Evolutionary conservation across 2,113 vertebrate species (phyloP).

Genomic region (Pseudorectes ferrugineus): DNA sequence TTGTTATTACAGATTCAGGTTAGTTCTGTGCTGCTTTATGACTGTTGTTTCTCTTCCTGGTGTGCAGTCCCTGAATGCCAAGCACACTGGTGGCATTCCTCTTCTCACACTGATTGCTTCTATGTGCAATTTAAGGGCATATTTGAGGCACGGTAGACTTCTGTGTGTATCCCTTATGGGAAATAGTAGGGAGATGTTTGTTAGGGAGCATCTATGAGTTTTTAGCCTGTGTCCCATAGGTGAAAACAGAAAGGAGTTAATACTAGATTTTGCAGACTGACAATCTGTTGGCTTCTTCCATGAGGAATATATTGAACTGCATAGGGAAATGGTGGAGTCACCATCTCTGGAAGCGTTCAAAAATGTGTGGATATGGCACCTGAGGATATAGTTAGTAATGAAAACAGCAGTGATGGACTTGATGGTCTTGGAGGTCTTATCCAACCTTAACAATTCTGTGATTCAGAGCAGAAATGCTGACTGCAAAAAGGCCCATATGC

Average conservation of each 20-base stretch:
- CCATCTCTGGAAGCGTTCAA: neutral
- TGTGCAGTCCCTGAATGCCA: neutral
- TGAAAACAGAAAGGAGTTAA: neutral
- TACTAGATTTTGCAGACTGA: neutral
- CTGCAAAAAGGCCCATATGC: neutral
- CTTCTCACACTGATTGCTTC: neutral
- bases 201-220: accelerated
- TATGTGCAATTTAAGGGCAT: neutral
- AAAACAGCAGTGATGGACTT: neutral
- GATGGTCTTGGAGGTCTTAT: neutral
- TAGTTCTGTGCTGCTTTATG: neutral
- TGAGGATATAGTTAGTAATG: neutral
- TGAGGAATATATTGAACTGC: neutral
- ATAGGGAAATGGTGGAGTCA: neutral
- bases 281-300: neutral
- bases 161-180: neutral
- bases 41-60: neutral
- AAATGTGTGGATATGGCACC: neutral
- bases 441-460: neutral
- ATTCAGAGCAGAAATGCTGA: neutral
- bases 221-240: neutral
- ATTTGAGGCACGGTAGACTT: neutral
- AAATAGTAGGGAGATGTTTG: neutral
- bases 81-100: neutral
- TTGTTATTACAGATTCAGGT: neutral